Base-by-base conservation (phyloP, 2,113 vertebrate species). In the Theristicus caerulescens region DNA sequence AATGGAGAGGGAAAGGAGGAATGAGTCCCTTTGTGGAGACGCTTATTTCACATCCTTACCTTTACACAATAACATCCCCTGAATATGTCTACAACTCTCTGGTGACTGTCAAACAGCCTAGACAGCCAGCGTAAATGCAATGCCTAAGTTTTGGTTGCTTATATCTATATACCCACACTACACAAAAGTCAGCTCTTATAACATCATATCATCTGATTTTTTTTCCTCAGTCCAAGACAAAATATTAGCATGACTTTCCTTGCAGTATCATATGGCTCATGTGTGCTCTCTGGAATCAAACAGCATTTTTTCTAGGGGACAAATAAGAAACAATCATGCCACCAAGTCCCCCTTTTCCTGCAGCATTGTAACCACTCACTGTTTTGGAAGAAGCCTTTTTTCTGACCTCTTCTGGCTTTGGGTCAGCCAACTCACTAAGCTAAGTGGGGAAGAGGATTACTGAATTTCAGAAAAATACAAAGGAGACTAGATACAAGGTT, bases 401-500 rank as follows among this genome's bases (percentile, higher is more conserved):
- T 76, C 42, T 97, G 97, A 94, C 97, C 96, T 93, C 66, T 10
- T 13, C 74, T 77, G 94, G 93, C 70, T 97, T 87, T 95, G 94
- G 95, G 94, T 96, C 95, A 97, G 81, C 42, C 91, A 32, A 32
- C 84, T 96, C 78, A 85, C 91, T 91, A 82, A 97, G 84, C 81
- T 95, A 95, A 96, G 67, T 70, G 84, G 67, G 78, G 62, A 84
- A 93, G 66, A 47, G 89, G 94, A 96, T 97, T 96, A 96, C 91
- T 51, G 91, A 94, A 93, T 95, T 97, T 97, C 94, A 97, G 91
- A 90, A 93, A 96, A 77, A 85, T 94, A 96, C 95, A 97, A 96
- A 95, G 83, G 91, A 93, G 74, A 65, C 74, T 27, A 88, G 81
- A 85, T 88, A 79, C 49, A 84, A 85, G 61, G 81, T 76, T 95